Base-by-base conservation (phyloP, 1,140 invertebrate species). In the Gyrodactylus salaris region DNA sequence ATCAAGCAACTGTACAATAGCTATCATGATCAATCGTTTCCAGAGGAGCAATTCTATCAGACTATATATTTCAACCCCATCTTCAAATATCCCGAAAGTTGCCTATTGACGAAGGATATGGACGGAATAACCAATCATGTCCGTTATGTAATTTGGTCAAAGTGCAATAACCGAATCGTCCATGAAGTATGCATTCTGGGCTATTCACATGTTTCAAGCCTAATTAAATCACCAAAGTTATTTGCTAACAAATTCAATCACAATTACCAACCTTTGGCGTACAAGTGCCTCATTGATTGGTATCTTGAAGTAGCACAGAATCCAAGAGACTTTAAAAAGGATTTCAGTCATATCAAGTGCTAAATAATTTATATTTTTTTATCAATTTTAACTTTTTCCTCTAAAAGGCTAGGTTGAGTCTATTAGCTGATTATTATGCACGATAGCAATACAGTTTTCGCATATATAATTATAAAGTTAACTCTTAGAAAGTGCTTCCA, bases 221-320 rank as follows among this genome's bases (percentile, higher is more conserved):
- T 80, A 0, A 68, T 68, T 0, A 25, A 69, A 1, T 26, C 76
- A 34, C 76, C 70, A 22, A 74, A 78, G 71, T 71, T 80, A 20
- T 78, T 80, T 74, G 78, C 77, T 68, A 81, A 81, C 75, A 81
- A 81, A 74, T 79, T 81, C 73, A 75, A 78, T 74, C 68, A 75
- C 21, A 75, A 77, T 27, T 77, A 73, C 73, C 75, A 79, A 54
- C 77, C 74, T 0, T 73, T 76, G 1, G 75, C 77, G 0, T 76
- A 77, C 1, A 77, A 79, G 20, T 81, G 80, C 74, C 69, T 80
- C 73, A 77, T 79, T 71, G 76, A 79, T 70, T 78, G 76, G 27
- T 25, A 25, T 25, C n/a, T 24, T 22, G 23, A 7, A 20, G 26
- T 20, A 25, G 24, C 25, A 23, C 1, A 23, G 25, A 25, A 71